Percentiles rank a stretch among this genome's conserved stretches.
phyloP scores from a whole-genome alignment of 1,140 invertebrate genomes.

The Ceratosolen fusciceps region DNA sequence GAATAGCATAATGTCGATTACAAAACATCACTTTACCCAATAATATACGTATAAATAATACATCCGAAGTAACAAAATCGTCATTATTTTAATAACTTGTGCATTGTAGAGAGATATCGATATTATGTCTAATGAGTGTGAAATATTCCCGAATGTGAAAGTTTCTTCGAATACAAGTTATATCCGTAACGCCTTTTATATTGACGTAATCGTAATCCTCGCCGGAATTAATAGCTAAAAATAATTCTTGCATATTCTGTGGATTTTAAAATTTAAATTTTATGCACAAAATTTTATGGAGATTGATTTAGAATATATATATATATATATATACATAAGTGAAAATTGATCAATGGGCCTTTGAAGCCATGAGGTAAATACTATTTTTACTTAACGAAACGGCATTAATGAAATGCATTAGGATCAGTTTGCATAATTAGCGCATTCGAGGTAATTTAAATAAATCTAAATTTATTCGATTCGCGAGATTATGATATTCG shows the following conservation, averaged over 20 bases:
- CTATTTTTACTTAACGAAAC: not conserved
- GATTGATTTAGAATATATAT: not conserved
- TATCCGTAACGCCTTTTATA: not conserved
- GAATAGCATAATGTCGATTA: no score
- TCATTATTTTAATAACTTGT: not conserved
- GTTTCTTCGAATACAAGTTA: not conserved
- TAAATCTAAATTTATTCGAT: not conserved
- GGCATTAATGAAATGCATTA: not conserved
- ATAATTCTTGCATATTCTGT: no score
- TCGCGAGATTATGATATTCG: not conserved
- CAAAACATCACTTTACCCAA: not conserved
- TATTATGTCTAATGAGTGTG: not conserved
- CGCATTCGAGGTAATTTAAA: not conserved
- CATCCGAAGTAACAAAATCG: not conserved
- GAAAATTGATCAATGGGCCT: not conserved
- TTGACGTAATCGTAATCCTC: not conserved
- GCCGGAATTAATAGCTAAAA: not conserved
- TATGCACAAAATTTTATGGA: not conserved
- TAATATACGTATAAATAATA: slow-evolving; percentile 4
- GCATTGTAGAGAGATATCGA: no score
- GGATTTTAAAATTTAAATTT: not conserved
- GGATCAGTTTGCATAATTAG: not conserved
- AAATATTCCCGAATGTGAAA: not conserved
- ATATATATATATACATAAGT: no score
- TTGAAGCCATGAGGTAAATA: not conserved